Evolutionary conservation across 2,797 vertebrate species (phyloP).

Genomic region (Orientallactaga sibirica): DNA sequence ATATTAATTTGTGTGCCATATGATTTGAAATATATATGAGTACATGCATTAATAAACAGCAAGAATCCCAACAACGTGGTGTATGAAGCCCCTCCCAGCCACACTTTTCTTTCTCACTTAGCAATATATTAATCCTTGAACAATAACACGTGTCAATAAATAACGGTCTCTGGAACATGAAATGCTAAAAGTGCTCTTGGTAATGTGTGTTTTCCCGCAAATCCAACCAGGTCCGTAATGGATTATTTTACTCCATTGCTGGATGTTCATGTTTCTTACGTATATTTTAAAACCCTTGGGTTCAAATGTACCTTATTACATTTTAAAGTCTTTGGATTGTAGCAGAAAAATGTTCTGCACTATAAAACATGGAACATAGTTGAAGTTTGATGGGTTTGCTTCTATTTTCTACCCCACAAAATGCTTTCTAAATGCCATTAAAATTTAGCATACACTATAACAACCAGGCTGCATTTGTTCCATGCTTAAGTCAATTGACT

Average conservation of each 20-base stretch:
- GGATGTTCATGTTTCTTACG: conserved; percentile 63
- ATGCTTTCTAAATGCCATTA: conserved; percentile 89
- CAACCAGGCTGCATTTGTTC: conserved; percentile 86
- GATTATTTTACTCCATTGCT: conserved; percentile 75
- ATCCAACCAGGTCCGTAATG: conserved; percentile 72
- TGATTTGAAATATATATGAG: conserved; percentile 22
- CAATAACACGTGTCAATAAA: conserved; percentile 14
- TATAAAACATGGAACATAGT: conserved; percentile 88
- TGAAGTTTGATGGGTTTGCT: conserved; percentile 88
- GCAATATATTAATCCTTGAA: conserved; percentile 48
- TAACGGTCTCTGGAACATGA: background rate
- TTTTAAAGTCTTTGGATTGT: conserved; percentile 88
- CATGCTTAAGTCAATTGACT: conserved; percentile 87
- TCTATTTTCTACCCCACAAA: conserved; percentile 89
- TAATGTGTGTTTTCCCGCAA: conserved; percentile 68
- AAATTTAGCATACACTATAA: conserved; percentile 88
- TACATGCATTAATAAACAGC: background rate
- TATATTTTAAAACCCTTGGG: conserved; percentile 84
- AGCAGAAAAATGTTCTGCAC: conserved; percentile 88
- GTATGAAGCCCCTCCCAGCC: background rate
- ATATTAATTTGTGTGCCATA: background rate
- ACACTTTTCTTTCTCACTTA: background rate
- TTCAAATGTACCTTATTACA: conserved; percentile 86
- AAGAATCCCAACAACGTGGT: rapidly evolving
- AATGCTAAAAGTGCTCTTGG: conserved; percentile 48